Conservation (phyloP, 2,888 invertebrate species). For the Camponotus fellah region DNA sequence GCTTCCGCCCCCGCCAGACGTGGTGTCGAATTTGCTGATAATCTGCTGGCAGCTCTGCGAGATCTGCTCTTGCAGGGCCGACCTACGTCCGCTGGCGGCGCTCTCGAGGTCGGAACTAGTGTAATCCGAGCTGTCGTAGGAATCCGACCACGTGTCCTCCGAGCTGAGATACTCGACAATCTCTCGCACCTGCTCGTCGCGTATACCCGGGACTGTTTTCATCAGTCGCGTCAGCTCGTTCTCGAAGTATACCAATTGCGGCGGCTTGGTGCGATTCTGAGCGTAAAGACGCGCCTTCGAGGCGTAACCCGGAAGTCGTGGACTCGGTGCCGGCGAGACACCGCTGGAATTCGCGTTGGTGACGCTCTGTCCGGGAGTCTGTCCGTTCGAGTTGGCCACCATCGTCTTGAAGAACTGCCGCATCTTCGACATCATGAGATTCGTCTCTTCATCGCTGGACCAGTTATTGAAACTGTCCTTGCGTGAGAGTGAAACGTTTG, state of each 20-base stretch:
- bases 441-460: constrained; percentile 97
- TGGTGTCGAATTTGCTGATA: constrained; percentile 93
- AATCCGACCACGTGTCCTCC: constrained; percentile 97
- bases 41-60: constrained; percentile 96
- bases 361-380: constrained; percentile 79
- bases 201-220: constrained; percentile 97
- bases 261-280: constrained; percentile 91
- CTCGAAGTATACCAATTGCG: constrained; percentile 95
- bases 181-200: constrained; percentile 96
- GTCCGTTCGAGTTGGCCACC: constrained; percentile 89
- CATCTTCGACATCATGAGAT: constrained; percentile 98
- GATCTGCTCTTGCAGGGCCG: constrained; percentile 93
- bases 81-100: constrained; percentile 88
- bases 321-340: constrained; percentile 88
- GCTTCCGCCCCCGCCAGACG: constrained; percentile 67
- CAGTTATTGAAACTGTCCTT: constrained; percentile 97
- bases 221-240: constrained; percentile 95
- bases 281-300: constrained; percentile 79
- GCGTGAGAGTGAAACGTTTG: constrained; percentile 89
- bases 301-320: constrained; percentile 82
- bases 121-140: constrained; percentile 96
- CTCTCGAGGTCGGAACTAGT: constrained; percentile 95
- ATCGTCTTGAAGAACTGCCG: constrained; percentile 96
- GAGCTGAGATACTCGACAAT: constrained; percentile 97
- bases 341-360: constrained; percentile 81